These are phyloP conservation scores for Lamproptera curius DNA, from an alignment of 2,888 invertebrate genomes.

Conservation along the genomic window DNA sequence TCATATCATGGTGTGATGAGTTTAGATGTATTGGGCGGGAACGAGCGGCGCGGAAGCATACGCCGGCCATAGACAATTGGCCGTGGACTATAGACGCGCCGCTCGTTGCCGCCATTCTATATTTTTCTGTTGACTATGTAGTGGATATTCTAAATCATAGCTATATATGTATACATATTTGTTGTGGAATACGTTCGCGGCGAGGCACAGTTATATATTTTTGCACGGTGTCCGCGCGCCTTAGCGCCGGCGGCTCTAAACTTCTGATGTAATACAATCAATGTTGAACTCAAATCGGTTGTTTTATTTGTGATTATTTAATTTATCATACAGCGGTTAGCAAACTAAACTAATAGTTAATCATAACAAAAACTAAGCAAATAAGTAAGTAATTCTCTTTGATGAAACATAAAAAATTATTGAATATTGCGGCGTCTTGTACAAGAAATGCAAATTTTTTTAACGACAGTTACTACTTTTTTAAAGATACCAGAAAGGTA, in stretches of 20 bases:
- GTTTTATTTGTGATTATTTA: no score
- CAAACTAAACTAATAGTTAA: no score
- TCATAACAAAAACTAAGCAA: no score
- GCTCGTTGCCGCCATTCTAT: slow-evolving; percentile 27
- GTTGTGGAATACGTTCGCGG: slow-evolving; percentile 33
- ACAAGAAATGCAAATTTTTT: no score
- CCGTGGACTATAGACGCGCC: slow-evolving; percentile 6
- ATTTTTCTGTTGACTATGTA: slow-evolving; percentile 49
- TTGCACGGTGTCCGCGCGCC: slow-evolving; percentile 51
- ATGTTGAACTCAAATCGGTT: slow-evolving; percentile 56
- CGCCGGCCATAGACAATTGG: not conserved
- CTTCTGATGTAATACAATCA: slow-evolving; percentile 65
- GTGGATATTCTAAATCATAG: slow-evolving; percentile 38
- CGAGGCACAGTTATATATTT: slow-evolving; percentile 68
- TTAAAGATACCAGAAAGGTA: no score
- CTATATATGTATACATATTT: slow-evolving; percentile 44
- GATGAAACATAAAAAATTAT: no score
- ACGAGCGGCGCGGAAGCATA: slow-evolving; percentile 18
- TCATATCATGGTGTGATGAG: slow-evolving; percentile 70
- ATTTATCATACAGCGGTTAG: no score
- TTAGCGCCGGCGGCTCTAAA: slow-evolving; percentile 43
- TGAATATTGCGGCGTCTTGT: no score
- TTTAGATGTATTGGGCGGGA: slow-evolving; percentile 28
- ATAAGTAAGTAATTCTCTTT: no score
- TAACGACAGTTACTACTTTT: no score